phyloP scores from a whole-genome alignment of 2,113 vertebrate species.

The Zosterops borbonicus region DNA sequence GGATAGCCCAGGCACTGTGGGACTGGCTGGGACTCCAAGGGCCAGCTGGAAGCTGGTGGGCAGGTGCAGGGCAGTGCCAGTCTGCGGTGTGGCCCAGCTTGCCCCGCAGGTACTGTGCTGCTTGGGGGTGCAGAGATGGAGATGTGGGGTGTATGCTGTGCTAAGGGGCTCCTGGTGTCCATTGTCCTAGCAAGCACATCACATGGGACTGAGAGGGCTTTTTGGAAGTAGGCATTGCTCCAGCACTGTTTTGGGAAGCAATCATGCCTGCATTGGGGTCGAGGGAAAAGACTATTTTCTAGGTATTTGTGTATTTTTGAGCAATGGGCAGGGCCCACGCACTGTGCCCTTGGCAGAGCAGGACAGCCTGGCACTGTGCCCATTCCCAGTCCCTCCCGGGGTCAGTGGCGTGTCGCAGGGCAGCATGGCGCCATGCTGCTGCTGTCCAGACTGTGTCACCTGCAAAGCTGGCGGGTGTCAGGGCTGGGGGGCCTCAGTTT shows the following conservation, averaged over 20 bases:
- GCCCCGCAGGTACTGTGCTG: fast-evolving
- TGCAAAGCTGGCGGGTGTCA: fast-evolving
- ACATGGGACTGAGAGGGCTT: background rate
- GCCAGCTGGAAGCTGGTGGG: background rate
- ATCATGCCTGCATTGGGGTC: fast-evolving
- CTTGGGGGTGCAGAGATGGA: background rate
- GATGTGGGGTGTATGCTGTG: background rate
- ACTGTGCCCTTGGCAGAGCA: background rate
- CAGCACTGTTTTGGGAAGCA: background rate
- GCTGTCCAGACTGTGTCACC: background rate
- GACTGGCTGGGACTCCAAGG: background rate
- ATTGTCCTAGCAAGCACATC: no score
- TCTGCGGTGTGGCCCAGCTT: fast-evolving
- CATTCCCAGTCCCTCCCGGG: background rate
- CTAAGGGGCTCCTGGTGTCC: background rate
- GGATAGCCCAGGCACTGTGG: background rate
- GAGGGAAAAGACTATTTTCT: background rate
- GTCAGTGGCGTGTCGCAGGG: background rate
- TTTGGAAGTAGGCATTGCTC: background rate
- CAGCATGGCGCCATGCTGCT: background rate
- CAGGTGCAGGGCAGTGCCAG: background rate
- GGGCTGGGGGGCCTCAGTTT: background rate
- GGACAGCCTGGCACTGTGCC: background rate
- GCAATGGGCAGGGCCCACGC: background rate
- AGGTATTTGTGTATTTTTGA: background rate